Base-by-base conservation (phyloP, 2,888 invertebrate genomes). In the Phlogophora meticulosa region DNA sequence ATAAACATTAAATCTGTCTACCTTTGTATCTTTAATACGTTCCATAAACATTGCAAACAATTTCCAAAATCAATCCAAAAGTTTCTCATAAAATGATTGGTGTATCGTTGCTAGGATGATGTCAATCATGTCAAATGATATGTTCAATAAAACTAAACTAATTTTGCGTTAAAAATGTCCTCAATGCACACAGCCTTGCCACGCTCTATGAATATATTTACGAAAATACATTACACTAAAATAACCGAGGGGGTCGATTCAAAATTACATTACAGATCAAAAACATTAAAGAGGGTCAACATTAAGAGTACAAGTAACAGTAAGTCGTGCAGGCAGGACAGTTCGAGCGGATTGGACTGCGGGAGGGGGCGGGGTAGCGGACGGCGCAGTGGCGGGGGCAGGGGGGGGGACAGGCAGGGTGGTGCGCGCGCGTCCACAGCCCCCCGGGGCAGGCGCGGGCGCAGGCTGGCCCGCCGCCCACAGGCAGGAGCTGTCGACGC, bases 101-200 rank as follows among this genome's bases (percentile, higher is more conserved):
- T 94, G 95, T 94, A 87, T 92, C 86, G 86, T 89, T 88, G 88
- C 93, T 95, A 94, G 76, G 90, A 94, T 95, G 95, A 94, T 93
- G 90, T 93, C 84, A 90, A 91, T 89, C 83, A 92, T 90, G 91
- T 93, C 87, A 86, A 88, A 94, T 94, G 93, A 88, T 90, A 92
- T 90, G 92, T 93, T 89, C 88, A 81, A 71, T 93, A 86, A 81
- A 93, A 90, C 95, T 94, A 94, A 93, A 87, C 94, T 95, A 95
- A 91, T 89, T 91, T 93, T 94, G 94, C 95, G 91, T 95, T 93
- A 92, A 92, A 90, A 94, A 95, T 95, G 96, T 96, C 96, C 96
- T 96, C 95, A 95, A 96, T 96, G 96, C 96, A 96, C 96, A 97
- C 96, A 96, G 97, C 96, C 96, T 97, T 96, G 96, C 97, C 96